Evolutionary conservation across 1,140 invertebrate genomes (phyloP), one percentile per base, ranked within the genome.

Genomic region (Heliconius melpomene): DNA sequence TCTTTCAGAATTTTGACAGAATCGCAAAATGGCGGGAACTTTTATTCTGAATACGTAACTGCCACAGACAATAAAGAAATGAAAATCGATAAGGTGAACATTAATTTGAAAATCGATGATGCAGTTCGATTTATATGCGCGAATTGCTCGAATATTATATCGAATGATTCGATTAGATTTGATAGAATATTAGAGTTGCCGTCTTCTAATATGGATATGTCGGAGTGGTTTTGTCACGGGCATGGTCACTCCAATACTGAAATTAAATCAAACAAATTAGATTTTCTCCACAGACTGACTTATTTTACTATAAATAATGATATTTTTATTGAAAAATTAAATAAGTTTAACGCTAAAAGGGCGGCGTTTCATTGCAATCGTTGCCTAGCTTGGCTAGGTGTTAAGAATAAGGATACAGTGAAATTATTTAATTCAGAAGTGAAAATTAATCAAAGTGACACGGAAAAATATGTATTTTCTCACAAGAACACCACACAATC

Each of bases 141-240:
- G 18, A 95, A 96, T 83, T 96, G 95, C 85, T 91, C 85, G 7
- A 94, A 95, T 85, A 77, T 88, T 57, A 86, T 96, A 9, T 93
- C 93, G 7, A 81, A 85, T 77, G 81, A 87, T 66, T 77, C 75
- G 16, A 76, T 93, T 0, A 89, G 90, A 52, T 96, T 95, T 90
- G 81, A 94, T 46, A 90, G 95, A 78, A 89, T 96, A 85, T 88
- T 96, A 78, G 95, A 95, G 76, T 87, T 96, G 74, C 95, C 95
- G 11, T 93, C 94, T 2, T 88, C 93, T 50, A 95, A 94, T 93
- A 85, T 94, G 76, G 95, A 96, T 81, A 91, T 94, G 86, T 94
- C 91, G 0, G 95, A 96, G 77, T 96, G 95, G 95, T 96, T 95
- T 86, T 96, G 95, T 81, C 95, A 95, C 82, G 91, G 87, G 5